Evolutionary conservation across 1,140 invertebrate genomes (phyloP).

Genomic region (Papilio polyxenes): DNA sequence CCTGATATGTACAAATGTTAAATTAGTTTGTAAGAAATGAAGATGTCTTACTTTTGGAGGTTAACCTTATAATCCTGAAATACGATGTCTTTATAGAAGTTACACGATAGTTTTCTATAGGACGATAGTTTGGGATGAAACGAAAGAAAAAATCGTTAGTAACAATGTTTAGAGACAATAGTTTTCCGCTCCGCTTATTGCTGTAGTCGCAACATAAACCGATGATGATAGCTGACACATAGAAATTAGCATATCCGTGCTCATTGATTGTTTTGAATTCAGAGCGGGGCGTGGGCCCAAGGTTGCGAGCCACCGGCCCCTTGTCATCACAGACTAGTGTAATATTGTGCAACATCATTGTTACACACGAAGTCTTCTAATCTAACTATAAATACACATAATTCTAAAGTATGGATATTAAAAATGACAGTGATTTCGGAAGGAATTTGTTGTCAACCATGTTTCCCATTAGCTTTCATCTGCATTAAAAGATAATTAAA

Average conservation of each 20-base stretch:
- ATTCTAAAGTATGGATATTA: background rate
- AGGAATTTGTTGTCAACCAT: too few relatives aligned
- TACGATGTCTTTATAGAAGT: too few relatives aligned
- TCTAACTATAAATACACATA: background rate
- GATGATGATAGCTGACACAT: constrained; percentile 44
- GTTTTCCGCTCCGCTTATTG: constrained; percentile 20
- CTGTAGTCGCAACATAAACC: constrained; percentile 14
- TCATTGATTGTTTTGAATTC: constrained; percentile 50
- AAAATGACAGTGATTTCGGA: too few relatives aligned
- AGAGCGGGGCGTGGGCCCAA: constrained; percentile 46
- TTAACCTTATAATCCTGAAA: too few relatives aligned
- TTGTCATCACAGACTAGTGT: constrained; percentile 11
- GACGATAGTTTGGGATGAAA: too few relatives aligned
- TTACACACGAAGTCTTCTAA: background rate
- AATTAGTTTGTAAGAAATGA: too few relatives aligned
- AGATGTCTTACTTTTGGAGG: background rate
- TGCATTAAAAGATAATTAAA: too few relatives aligned
- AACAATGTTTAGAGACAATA: background rate
- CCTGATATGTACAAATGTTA: too few relatives aligned
- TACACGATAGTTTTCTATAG: too few relatives aligned
- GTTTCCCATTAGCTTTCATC: too few relatives aligned
- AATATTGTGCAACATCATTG: constrained; percentile 16
- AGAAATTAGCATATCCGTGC: constrained; percentile 64
- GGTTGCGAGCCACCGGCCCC: constrained; percentile 36
- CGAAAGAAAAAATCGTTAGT: background rate